Evolutionary conservation across 2,888 invertebrate species (phyloP).

Genomic region (Drosophila pseudotalamancana): DNA sequence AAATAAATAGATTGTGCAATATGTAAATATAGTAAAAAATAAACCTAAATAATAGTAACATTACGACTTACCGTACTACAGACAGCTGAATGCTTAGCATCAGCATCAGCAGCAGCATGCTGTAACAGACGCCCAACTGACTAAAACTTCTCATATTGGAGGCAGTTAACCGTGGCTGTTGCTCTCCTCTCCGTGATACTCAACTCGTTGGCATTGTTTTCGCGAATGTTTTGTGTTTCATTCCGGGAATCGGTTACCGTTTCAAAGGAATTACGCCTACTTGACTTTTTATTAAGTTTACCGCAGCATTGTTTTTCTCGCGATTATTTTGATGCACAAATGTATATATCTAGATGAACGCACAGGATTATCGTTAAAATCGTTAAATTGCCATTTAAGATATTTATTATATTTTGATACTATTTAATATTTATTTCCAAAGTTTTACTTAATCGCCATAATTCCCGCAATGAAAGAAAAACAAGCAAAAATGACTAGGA

Average conservation of each 20-base stretch:
- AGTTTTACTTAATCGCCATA: no score
- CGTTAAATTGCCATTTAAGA: no score
- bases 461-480: no score
- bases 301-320: constrained; percentile 22
- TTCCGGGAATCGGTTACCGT: constrained; percentile 42
- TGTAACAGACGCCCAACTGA: constrained; percentile 48
- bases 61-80: constrained; percentile 52
- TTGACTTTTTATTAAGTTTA: constrained; percentile 3
- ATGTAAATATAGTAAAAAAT: no score
- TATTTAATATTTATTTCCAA: background rate
- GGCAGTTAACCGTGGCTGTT: constrained; percentile 38
- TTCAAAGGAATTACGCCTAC: constrained; percentile 10
- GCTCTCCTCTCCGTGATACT: constrained; percentile 40
- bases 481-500: no score
- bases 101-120: constrained; percentile 52
- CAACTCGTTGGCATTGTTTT: constrained; percentile 67
- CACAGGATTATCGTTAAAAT: no score
- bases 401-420: background rate
- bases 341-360: background rate
- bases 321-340: constrained; percentile 5
- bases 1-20: no score
- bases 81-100: constrained; percentile 59
- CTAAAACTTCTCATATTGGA: constrained; percentile 56
- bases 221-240: constrained; percentile 56
- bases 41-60: no score